These are phyloP conservation scores for Blennius ocellaris DNA, from an alignment of 2,113 vertebrate species.

Conservation along the genomic window DNA sequence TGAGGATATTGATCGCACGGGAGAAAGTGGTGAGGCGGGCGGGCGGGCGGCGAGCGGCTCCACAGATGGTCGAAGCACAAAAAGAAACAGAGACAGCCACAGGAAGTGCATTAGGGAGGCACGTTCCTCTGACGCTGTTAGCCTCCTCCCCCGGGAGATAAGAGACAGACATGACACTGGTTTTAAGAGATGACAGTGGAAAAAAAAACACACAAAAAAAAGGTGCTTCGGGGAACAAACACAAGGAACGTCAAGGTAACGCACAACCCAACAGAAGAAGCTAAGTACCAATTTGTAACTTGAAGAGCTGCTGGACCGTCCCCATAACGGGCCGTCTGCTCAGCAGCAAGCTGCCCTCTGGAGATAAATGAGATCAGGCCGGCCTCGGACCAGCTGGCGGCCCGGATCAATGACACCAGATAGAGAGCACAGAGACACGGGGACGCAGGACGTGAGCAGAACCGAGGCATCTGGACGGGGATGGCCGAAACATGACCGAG, in stretches of 20 bases:
- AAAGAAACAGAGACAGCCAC: slow-evolving; percentile 40
- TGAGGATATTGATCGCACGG: slow-evolving; percentile 68
- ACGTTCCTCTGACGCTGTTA: slow-evolving; percentile 69
- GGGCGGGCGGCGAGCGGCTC: slow-evolving; percentile 2
- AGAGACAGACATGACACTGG: slow-evolving; percentile 41
- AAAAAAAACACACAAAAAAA: neutral
- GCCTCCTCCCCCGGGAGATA: slow-evolving; percentile 57
- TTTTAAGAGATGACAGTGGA: slow-evolving; percentile 32
- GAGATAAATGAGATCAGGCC: slow-evolving; percentile 79
- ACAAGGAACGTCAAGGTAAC: slow-evolving; percentile 9
- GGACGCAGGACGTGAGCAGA: slow-evolving; percentile 35
- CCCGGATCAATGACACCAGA: slow-evolving; percentile 76
- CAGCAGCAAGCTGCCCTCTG: slow-evolving; percentile 64
- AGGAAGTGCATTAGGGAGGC: slow-evolving; percentile 72
- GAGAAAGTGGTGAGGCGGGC: slow-evolving; percentile 54
- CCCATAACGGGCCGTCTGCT: slow-evolving; percentile 74
- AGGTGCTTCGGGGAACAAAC: neutral
- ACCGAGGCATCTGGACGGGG: slow-evolving; percentile 72
- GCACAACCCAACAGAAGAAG: slow-evolving; percentile 40
- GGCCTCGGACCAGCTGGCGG: slow-evolving; percentile 80
- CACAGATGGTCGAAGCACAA: slow-evolving; percentile 58
- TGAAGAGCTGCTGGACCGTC: slow-evolving; percentile 74
- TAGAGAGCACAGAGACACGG: slow-evolving; percentile 42
- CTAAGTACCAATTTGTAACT: slow-evolving; percentile 77
- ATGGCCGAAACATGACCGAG: slow-evolving; percentile 43